These are phyloP conservation scores for Notarius quadriscutis DNA, from an alignment of 2,113 vertebrate genomes.

Conservation along the genomic window DNA sequence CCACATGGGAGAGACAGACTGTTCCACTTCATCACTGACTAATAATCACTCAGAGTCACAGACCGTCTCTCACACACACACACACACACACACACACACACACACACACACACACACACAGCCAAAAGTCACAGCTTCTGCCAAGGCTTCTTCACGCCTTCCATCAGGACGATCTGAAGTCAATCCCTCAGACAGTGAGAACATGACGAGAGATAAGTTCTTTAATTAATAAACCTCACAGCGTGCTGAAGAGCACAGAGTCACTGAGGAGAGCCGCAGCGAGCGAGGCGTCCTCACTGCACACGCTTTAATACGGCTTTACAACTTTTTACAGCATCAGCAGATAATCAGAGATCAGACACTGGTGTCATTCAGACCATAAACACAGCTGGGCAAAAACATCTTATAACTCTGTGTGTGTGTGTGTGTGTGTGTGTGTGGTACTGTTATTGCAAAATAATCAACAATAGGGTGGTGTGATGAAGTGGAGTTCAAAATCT, in stretches of 20 bases:
- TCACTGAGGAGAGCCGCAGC: background rate
- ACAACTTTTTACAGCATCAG: background rate
- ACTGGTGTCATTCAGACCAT: background rate
- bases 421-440: background rate
- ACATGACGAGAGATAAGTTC: background rate
- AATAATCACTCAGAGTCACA: conserved; percentile 68
- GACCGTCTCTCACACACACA: conserved; percentile 44
- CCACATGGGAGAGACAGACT: conserved; percentile 71
- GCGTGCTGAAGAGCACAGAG: background rate
- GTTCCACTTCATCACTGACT: conserved; percentile 73
- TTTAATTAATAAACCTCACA: background rate
- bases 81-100: conserved; percentile 20
- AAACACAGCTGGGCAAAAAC: background rate
- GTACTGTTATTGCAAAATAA: background rate
- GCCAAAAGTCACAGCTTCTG: background rate
- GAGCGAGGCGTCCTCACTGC: background rate
- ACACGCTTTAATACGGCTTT: background rate
- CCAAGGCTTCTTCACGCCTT: background rate
- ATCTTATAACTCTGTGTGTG: background rate
- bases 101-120: conserved; percentile 9
- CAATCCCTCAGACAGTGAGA: background rate
- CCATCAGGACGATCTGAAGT: background rate
- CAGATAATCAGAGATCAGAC: background rate
- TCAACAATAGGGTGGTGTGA: background rate
- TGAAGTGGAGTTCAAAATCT: background rate